phyloP scores from a whole-genome alignment of 2,888 invertebrate genomes.

The Chromoteleia sp. region DNA sequence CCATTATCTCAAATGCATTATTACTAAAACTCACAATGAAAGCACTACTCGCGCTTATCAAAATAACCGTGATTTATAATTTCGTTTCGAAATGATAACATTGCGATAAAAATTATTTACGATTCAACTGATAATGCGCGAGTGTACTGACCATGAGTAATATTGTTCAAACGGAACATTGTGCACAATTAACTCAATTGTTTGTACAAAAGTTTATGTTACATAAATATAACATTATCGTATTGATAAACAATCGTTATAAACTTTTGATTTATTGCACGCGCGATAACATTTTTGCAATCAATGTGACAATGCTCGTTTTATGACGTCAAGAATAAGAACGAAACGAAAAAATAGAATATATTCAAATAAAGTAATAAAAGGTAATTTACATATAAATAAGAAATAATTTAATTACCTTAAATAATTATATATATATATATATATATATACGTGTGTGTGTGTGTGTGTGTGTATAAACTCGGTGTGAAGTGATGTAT shows the following conservation, averaged over 20 bases:
- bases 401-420: no score
- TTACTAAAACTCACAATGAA: constrained; percentile 67
- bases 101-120: constrained; percentile 70
- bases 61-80: constrained; percentile 68
- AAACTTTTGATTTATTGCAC: constrained; percentile 45
- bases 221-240: constrained; percentile 58
- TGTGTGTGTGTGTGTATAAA: no score
- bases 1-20: constrained; percentile 67
- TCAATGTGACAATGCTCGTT: constrained; percentile 10
- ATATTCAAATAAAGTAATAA: no score
- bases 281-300: constrained; percentile 48
- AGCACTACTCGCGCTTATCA: constrained; percentile 64
- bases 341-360: neutral
- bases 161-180: constrained; percentile 60
- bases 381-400: no score
- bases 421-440: no score
- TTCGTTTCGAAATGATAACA: constrained; percentile 67
- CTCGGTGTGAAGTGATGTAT: no score
- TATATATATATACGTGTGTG: no score
- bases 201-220: constrained; percentile 55
- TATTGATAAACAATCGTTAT: constrained; percentile 63
- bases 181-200: constrained; percentile 65
- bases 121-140: constrained; percentile 66
- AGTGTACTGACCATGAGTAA: constrained; percentile 66
- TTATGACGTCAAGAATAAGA: neutral